These are phyloP conservation scores for Asbolus verrucosus DNA, from an alignment of 1,140 invertebrate genomes.

Conservation along the genomic window DNA sequence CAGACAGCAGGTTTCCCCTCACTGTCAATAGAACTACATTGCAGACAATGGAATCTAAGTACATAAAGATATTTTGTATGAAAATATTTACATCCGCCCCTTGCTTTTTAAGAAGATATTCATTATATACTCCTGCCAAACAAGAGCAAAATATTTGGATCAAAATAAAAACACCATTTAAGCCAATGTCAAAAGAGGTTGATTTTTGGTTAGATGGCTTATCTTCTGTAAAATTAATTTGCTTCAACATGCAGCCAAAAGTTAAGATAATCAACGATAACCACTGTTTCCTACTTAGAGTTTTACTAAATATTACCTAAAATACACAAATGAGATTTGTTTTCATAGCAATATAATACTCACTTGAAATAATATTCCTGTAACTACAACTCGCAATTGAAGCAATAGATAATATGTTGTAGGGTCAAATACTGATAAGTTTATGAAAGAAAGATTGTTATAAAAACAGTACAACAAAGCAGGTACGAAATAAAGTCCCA, in stretches of 20 bases:
- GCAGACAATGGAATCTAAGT: conserved; percentile 92
- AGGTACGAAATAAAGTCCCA: conserved; percentile 91
- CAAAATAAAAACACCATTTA: conserved; percentile 80
- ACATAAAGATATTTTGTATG: conserved; percentile 97
- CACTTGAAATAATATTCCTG: conserved; percentile 94
- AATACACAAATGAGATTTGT: conserved; percentile 51
- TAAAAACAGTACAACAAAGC: conserved; percentile 93
- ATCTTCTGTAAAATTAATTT: conserved; percentile 75
- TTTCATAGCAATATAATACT: conserved; percentile 43
- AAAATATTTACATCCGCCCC: conserved; percentile 89
- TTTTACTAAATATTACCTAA: conserved; percentile 88
- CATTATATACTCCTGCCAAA: conserved; percentile 95
- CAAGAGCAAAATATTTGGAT: conserved; percentile 93
- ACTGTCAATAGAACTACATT: conserved; percentile 79
- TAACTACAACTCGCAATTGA: conserved; percentile 92
- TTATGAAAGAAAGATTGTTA: conserved; percentile 94
- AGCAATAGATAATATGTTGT: conserved; percentile 95
- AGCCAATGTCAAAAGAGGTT: conserved; percentile 70
- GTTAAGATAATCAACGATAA: conserved; percentile 88
- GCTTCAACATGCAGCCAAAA: conserved; percentile 92
- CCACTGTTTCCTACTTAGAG: conserved; percentile 89
- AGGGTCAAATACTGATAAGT: conserved; percentile 91
- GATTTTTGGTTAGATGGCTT: conserved; percentile 63
- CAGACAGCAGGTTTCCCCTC: conserved; percentile 72
- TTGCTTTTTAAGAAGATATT: conserved; percentile 91